A percentile compares a stretch with the other conserved stretches of the same genome.
phyloP scores from a whole-genome alignment of 2,113 vertebrate genomes.

The Corvus moneduloides region DNA sequence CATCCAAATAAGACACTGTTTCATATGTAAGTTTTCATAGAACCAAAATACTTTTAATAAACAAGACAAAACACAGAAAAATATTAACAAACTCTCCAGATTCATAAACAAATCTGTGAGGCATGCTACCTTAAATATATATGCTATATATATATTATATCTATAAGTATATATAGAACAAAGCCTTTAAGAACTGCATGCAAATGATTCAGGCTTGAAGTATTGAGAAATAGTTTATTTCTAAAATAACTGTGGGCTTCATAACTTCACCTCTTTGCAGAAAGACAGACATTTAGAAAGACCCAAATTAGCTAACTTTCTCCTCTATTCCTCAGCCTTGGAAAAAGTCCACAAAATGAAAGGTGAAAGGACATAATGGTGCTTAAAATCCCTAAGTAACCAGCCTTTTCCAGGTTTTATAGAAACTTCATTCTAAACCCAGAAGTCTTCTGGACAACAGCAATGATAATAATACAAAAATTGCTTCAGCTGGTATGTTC shows the following conservation, averaged over 20 bases:
- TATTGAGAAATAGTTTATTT: background rate
- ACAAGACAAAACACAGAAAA: background rate
- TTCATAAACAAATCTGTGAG: background rate
- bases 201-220: background rate
- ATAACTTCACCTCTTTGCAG: background rate
- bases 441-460: background rate
- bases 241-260: background rate
- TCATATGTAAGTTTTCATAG: background rate
- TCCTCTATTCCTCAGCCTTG: background rate
- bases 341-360: background rate
- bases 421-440: background rate
- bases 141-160: background rate
- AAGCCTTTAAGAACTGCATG: background rate
- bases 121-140: background rate
- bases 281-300: background rate
- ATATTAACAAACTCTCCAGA: background rate
- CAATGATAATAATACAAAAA: background rate
- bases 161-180: background rate
- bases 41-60: background rate
- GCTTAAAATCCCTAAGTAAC: background rate
- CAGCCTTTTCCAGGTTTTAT: background rate
- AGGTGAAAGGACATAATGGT: accelerated
- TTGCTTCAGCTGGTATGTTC: background rate
- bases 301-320: background rate
- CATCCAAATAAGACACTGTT: background rate